Conservation (phyloP, 2,888 invertebrate genomes). For the Tenthredo scrophulariae region DNA sequence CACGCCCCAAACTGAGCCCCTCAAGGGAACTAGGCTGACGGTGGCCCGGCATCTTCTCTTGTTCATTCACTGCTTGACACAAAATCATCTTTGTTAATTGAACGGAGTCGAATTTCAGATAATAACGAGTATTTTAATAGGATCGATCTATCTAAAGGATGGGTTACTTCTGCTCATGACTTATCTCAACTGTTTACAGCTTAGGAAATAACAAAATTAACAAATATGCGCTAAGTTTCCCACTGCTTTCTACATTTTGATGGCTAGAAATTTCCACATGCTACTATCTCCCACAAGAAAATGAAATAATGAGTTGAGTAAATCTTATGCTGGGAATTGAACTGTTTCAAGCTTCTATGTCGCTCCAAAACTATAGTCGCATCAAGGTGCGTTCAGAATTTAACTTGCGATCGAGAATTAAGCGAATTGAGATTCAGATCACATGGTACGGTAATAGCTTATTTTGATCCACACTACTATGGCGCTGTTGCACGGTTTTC, state of each 20-base stretch:
- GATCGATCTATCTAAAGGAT: not conserved
- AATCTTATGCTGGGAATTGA: not conserved
- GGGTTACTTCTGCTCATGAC: not conserved
- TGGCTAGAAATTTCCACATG: not conserved
- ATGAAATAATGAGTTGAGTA: not conserved
- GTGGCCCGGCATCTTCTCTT: constrained; percentile 74
- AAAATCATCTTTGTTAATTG: constrained; percentile 15
- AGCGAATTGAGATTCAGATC: too few relatives aligned
- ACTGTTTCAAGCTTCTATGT: not conserved
- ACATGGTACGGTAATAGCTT: too few relatives aligned
- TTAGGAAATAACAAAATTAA: not conserved
- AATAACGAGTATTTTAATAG: not conserved
- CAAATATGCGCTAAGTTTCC: constrained; percentile 3
- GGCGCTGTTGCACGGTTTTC: too few relatives aligned
- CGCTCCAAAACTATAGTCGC: too few relatives aligned
- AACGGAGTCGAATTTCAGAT: not conserved
- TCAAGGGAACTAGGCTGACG: constrained; percentile 76
- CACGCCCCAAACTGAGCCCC: constrained; percentile 74
- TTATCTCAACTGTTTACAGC: not conserved
- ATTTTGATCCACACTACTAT: too few relatives aligned
- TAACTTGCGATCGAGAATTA: too few relatives aligned
- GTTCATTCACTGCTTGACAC: constrained; percentile 68
- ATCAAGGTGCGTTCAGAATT: too few relatives aligned
- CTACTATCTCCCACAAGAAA: not conserved
- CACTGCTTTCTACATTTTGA: not conserved